Base-by-base conservation (phyloP, 2,888 invertebrate genomes). In the Drosophila neotestacea region DNA sequence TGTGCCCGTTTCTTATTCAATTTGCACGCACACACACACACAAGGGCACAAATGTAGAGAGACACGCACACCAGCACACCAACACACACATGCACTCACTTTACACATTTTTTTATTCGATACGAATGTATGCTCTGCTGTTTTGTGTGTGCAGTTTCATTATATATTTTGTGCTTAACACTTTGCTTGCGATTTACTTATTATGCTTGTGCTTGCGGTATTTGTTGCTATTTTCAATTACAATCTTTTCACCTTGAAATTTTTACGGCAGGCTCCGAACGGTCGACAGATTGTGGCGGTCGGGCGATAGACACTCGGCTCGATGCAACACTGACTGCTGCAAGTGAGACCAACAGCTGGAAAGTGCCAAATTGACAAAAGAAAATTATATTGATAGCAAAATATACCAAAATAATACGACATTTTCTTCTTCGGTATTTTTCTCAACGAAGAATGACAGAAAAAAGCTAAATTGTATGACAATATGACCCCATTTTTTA, bases 1-100 rank as follows among this genome's bases (percentile, higher is more conserved):
- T 82, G 82, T 77, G 77, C 74, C 74, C 80, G 88, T 84, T 85
- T 84, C 85, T 85, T 88, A 82, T 88, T 84, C 80, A 85, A 82
- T 82, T 86, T 81, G 85, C 85, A 85, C 85, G 65, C 79, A 85
- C 85, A 73, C 81, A 77, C 81, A 77, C 70, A 75, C 63, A 62
- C 22, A 22, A 2, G 22, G 44, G 41, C 60, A 64, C 62, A 62
- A 70, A 70, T 65, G 50, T 78, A 59, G 71, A 72, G 50, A 72
- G 66, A 79, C 63, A 65, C 76, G 59, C 75, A 61, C 73, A 77
- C 22, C 22, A 22, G 22, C 22, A 22, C 22, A 22, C 22, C 22
- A 22, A 22, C 80, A 65, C 80, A 84, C 81, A 77, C 67, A 71
- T 56, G 60, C 78, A 82, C 87, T 81, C 88, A 82, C 88, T 87